Evolutionary conservation across 1,140 invertebrate species (phyloP).

Genomic region (Cydia pomonella): DNA sequence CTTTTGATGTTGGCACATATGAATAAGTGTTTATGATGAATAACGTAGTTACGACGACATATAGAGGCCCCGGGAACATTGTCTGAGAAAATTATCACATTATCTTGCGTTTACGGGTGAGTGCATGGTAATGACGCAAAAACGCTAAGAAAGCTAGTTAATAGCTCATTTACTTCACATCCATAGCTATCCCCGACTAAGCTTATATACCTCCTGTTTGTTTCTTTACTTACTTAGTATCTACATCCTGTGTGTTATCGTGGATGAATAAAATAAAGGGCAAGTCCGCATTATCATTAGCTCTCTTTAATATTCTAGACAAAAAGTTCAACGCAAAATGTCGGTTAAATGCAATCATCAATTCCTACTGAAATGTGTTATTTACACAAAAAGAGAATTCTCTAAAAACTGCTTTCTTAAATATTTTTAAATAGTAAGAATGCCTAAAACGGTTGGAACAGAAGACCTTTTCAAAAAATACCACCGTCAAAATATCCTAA

Average conservation of each 20-base stretch:
- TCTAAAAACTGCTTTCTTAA: not conserved
- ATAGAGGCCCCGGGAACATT: constrained; percentile 32
- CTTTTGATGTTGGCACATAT: constrained; percentile 33
- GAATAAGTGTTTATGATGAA: constrained; percentile 33
- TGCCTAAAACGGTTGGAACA: too few species aligned
- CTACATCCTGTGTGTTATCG: constrained; percentile 6
- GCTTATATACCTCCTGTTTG: not conserved
- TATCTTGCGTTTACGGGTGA: constrained; percentile 31
- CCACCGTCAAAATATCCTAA: too few species aligned
- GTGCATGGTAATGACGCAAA: constrained; percentile 31
- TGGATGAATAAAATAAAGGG: constrained; percentile 4
- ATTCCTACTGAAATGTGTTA: not conserved
- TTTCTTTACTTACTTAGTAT: constrained; percentile 11
- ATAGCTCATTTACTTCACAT: constrained; percentile 22
- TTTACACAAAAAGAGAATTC: not conserved
- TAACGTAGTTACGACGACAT: constrained; percentile 32
- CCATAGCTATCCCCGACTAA: constrained; percentile 13
- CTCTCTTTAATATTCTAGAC: not conserved
- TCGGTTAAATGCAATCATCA: not conserved
- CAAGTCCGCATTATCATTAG: constrained; percentile 8
- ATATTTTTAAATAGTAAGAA: not conserved
- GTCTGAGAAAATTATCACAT: constrained; percentile 33
- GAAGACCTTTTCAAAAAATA: too few species aligned
- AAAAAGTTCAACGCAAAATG: not conserved
- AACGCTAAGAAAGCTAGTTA: constrained; percentile 26